Evolutionary conservation across 2,113 vertebrate species (phyloP).

Genomic region (Oreocharis arfaki): DNA sequence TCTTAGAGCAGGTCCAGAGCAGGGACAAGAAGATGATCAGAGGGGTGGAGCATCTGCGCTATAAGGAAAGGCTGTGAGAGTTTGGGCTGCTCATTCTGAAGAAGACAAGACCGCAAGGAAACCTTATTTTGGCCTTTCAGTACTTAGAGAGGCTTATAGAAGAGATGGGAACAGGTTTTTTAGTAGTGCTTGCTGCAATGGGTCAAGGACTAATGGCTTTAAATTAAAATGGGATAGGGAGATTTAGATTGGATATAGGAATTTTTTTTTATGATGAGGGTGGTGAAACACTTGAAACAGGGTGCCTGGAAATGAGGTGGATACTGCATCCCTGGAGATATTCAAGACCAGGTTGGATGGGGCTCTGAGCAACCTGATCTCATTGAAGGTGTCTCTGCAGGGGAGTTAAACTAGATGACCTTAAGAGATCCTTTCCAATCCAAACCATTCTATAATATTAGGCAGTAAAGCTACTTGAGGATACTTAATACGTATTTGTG

Average conservation of each 20-base stretch:
- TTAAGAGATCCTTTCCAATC: background rate
- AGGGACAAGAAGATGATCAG: background rate
- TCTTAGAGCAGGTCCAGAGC: background rate
- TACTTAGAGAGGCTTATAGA: background rate
- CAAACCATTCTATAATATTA: background rate
- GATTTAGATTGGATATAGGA: background rate
- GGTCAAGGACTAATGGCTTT: background rate
- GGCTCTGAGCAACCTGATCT: background rate
- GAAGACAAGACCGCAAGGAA: background rate
- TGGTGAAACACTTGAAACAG: background rate
- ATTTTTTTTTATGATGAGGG: fast-evolving
- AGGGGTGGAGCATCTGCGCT: background rate
- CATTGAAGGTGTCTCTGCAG: background rate
- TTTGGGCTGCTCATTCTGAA: background rate
- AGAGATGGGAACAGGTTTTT: background rate
- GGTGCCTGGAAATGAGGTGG: fast-evolving
- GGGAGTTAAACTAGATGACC: background rate
- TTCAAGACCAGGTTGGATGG: background rate
- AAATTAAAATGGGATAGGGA: background rate
- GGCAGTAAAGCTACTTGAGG: background rate
- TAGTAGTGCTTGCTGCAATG: background rate
- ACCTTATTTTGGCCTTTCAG: background rate
- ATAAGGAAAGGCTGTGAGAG: background rate
- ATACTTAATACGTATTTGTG: background rate
- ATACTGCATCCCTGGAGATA: background rate